Evolutionary conservation across 2,888 invertebrate species (phyloP).

Genomic region (Tribolium freemani): DNA sequence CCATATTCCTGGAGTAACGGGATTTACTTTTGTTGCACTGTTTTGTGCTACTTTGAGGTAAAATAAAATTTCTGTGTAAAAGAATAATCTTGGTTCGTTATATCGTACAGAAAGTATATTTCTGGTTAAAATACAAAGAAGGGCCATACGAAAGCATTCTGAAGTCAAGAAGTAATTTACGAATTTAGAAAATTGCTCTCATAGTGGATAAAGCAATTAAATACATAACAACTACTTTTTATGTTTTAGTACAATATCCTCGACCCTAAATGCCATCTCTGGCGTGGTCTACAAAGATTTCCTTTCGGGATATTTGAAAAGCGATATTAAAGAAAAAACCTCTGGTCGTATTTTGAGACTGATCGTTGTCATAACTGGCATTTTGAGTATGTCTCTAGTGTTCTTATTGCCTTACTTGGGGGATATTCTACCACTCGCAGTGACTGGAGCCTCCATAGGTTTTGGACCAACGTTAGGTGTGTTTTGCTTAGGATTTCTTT

Average conservation of each 20-base stretch:
- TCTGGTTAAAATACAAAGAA: no score
- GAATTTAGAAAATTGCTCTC: no score
- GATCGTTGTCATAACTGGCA: conserved; percentile 69
- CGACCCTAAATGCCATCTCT: neutral
- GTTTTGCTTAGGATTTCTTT: conserved; percentile 78
- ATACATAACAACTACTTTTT: no score
- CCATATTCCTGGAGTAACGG: conserved; percentile 78
- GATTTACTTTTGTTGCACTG: conserved; percentile 81
- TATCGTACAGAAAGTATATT: no score
- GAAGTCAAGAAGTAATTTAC: no score
- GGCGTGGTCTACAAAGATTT: conserved; percentile 11
- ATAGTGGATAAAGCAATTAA: no score
- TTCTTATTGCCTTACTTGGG: conserved; percentile 76
- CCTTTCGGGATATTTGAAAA: conserved; percentile 35
- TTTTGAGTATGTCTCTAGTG: conserved; percentile 80
- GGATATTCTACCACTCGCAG: conserved; percentile 76
- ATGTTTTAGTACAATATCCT: neutral
- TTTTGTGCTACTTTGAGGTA: conserved; percentile 81
- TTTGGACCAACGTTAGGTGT: conserved; percentile 77
- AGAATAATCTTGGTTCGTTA: no score
- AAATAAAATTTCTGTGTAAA: no score
- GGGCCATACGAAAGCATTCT: no score
- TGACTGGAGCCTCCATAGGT: conserved; percentile 75
- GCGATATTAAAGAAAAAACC: conserved; percentile 68
- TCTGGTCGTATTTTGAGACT: conserved; percentile 75